These are phyloP conservation scores for Montipora cactus DNA, from an alignment of 64 coral and sea anemone species.

Conservation along the genomic window DNA sequence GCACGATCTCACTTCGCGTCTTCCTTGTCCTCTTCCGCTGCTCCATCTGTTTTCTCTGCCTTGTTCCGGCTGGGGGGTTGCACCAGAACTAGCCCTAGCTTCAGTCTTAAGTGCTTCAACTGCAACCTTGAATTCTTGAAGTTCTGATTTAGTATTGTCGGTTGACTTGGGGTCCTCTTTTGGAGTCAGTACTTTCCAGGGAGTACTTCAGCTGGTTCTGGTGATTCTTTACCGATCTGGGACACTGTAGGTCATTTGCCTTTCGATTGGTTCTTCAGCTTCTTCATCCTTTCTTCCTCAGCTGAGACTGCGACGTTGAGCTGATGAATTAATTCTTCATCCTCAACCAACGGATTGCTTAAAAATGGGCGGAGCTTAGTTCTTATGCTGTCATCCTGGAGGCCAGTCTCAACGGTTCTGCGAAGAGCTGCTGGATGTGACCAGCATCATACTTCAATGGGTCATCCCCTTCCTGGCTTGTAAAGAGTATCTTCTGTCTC, in stretches of 20 bases:
- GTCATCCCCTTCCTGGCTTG: conserved; percentile 42
- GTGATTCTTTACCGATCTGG: background rate
- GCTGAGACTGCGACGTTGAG: conserved; percentile 39
- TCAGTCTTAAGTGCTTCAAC: too few relatives aligned
- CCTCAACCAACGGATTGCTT: background rate
- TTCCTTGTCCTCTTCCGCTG: too few relatives aligned
- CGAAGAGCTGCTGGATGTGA: background rate
- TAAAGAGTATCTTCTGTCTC: conserved; percentile 64
- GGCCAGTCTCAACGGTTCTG: too few relatives aligned
- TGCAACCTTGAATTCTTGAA: too few relatives aligned
- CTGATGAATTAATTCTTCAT: background rate
- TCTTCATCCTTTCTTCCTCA: conserved; percentile 32
- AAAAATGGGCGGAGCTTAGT: too few relatives aligned
- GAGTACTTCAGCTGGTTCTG: background rate
- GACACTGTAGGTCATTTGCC: background rate
- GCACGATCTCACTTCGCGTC: too few relatives aligned
- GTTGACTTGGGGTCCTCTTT: background rate
- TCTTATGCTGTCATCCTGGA: too few relatives aligned
- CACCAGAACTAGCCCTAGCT: too few relatives aligned
- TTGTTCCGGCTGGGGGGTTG: too few relatives aligned
- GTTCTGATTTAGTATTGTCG: too few relatives aligned
- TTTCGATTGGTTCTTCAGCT: conserved; percentile 32
- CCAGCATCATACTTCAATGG: conserved; percentile 21
- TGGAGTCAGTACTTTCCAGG: background rate
- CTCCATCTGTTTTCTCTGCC: too few relatives aligned